phyloP scores from a whole-genome alignment of 2,113 vertebrate species.

The Isichthys henryi region DNA sequence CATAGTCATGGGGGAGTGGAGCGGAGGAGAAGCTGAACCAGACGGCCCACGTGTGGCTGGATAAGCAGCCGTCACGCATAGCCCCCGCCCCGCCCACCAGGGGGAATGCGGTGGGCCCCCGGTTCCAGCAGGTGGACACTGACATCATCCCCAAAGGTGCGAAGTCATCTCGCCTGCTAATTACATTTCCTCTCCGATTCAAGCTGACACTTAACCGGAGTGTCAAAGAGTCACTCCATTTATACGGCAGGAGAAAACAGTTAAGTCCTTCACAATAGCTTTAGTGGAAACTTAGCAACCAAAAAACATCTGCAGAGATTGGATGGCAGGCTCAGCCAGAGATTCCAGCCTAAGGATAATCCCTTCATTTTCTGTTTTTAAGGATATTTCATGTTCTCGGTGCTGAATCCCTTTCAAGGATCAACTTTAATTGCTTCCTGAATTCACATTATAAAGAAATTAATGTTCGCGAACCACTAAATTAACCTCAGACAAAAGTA shows the following conservation, averaged over 20 bases:
- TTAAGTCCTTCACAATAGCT: not conserved
- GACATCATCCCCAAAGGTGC: not conserved
- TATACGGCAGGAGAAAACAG: not conserved
- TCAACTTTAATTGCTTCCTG: not conserved
- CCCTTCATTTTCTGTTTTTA: not conserved
- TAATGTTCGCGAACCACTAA: not conserved
- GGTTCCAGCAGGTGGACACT: not conserved
- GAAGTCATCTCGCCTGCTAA: not conserved
- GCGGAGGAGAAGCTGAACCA: not conserved
- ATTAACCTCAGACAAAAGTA: not conserved
- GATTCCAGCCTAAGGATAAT: not conserved
- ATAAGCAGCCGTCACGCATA: not conserved
- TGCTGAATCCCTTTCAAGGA: not conserved
- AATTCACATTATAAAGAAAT: not conserved
- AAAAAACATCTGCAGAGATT: not conserved
- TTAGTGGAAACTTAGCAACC: not conserved
- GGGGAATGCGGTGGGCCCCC: not conserved
- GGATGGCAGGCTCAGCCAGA: not conserved
- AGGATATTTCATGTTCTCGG: not conserved
- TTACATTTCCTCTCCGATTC: not conserved
- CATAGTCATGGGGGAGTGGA: not conserved
- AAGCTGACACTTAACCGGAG: not conserved
- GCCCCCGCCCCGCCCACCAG: not conserved
- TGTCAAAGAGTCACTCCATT: not conserved
- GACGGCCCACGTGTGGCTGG: not conserved